phyloP scores from a whole-genome alignment of 2,888 invertebrate species.

The Rhagophthalmus giganteus region DNA sequence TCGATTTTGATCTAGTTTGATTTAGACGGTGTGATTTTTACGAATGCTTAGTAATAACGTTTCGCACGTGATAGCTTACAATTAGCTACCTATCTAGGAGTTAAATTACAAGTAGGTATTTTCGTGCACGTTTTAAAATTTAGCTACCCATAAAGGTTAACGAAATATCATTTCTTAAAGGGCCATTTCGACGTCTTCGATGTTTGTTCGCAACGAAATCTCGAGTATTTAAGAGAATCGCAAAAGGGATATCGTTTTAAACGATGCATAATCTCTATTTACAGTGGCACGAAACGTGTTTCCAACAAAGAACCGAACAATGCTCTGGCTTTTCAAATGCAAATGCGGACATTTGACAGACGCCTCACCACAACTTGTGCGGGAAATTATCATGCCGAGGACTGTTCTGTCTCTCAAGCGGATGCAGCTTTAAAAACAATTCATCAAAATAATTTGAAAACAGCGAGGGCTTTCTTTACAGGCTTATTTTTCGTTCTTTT shows the following conservation, averaged over 20 bases:
- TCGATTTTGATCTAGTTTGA: too few species aligned
- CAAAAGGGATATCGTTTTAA: conserved; percentile 21
- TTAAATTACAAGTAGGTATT: too few species aligned
- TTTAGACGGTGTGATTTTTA: too few species aligned
- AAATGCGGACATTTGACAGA: conserved; percentile 38
- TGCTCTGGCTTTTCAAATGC: conserved; percentile 34
- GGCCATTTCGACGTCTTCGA: too few species aligned
- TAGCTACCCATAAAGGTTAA: too few species aligned
- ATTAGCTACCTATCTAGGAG: too few species aligned
- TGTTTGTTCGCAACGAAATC: too few species aligned
- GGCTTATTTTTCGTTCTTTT: neutral
- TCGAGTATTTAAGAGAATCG: conserved; percentile 18
- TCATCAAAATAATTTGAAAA: conserved; percentile 22
- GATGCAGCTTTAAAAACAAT: conserved; percentile 21
- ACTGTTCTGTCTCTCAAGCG: conserved; percentile 18
- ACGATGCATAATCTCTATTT: conserved; percentile 35
- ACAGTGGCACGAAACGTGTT: conserved; percentile 35
- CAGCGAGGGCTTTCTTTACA: neutral
- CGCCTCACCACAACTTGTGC: conserved; percentile 28
- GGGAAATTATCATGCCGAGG: conserved; percentile 34
- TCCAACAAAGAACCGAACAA: conserved; percentile 36
- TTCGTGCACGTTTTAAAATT: too few species aligned
- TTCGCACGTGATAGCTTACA: too few species aligned
- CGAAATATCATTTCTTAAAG: too few species aligned
- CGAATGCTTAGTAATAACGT: too few species aligned